These are phyloP conservation scores for Drosophila equinoxialis DNA, from an alignment of 1,140 invertebrate genomes.

Conservation along the genomic window DNA sequence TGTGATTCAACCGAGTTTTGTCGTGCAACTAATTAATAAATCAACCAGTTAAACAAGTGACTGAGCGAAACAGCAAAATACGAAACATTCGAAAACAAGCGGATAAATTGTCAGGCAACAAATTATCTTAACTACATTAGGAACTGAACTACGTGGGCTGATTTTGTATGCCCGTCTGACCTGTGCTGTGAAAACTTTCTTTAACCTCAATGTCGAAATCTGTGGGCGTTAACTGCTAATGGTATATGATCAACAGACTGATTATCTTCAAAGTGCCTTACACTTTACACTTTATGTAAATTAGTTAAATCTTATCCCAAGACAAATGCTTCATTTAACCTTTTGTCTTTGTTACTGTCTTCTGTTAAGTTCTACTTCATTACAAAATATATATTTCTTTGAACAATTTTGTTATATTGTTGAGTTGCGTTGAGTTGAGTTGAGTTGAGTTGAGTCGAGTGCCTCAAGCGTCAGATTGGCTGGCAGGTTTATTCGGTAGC, in stretches of 20 bases:
- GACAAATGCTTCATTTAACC: slow-evolving; percentile 38
- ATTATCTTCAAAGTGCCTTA: slow-evolving; percentile 32
- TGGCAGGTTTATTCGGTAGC: slow-evolving; percentile 53
- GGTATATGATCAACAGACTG: slow-evolving; percentile 42
- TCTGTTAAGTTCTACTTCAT: not conserved
- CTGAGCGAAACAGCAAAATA: slow-evolving; percentile 9
- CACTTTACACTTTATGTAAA: slow-evolving; percentile 44
- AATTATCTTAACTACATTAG: slow-evolving; percentile 29
- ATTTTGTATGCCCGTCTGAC: not conserved
- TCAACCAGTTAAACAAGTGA: slow-evolving; percentile 45
- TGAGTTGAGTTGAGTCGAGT: slow-evolving; percentile 1
- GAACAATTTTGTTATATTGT: not conserved
- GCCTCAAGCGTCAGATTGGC: slow-evolving; percentile 18
- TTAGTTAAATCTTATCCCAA: slow-evolving; percentile 43
- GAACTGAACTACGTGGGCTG: slow-evolving; percentile 17
- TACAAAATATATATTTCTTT: slow-evolving; percentile 3
- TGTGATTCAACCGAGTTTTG: slow-evolving; percentile 31
- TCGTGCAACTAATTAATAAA: slow-evolving; percentile 60
- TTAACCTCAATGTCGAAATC: slow-evolving; percentile 2
- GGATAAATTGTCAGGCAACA: slow-evolving; percentile 44
- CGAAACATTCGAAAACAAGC: slow-evolving; percentile 12
- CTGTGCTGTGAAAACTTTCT: slow-evolving; percentile 33
- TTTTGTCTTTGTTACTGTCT: slow-evolving; percentile 13
- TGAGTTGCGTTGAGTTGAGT: not conserved
- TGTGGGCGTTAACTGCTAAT: slow-evolving; percentile 54